Conservation (phyloP, 2,113 vertebrate species). For the Anarrhichthys ocellatus region DNA sequence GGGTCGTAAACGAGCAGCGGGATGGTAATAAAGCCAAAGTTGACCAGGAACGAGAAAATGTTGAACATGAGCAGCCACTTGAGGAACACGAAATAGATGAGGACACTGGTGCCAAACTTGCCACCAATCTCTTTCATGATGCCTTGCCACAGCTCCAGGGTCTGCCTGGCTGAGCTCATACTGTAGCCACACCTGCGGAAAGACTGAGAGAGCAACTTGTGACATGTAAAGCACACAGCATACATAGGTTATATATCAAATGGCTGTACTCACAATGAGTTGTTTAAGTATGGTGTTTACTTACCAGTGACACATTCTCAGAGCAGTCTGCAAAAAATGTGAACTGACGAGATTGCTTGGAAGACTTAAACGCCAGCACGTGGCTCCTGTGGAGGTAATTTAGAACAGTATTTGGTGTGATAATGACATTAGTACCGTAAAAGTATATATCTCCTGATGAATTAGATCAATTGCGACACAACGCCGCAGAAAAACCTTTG, state of each 20-base stretch:
- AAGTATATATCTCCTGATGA: conserved; percentile 29
- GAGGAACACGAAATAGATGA: conserved; percentile 94
- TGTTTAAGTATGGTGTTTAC: conserved; percentile 4
- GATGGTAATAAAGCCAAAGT: conserved; percentile 92
- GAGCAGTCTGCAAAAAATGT: conserved; percentile 76
- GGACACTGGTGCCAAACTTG: conserved; percentile 92
- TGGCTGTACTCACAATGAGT: rapidly evolving
- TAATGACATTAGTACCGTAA: not conserved
- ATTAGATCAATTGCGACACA: not conserved
- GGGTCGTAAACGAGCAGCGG: conserved; percentile 84
- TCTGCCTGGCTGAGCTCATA: conserved; percentile 73
- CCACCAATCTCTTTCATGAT: conserved; percentile 91
- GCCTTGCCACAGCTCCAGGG: conserved; percentile 85
- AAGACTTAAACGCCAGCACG: conserved; percentile 74
- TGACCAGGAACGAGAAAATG: conserved; percentile 91
- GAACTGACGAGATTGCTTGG: conserved; percentile 61
- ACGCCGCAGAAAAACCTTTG: not conserved
- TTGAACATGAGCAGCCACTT: conserved; percentile 95
- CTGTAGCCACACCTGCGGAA: conserved; percentile 79
- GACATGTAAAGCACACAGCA: rapidly evolving
- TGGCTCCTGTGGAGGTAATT: conserved; percentile 73
- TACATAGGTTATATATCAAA: not conserved
- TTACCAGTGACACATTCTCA: conserved; percentile 78
- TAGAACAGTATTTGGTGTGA: not conserved
- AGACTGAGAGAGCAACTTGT: conserved; percentile 73